A percentile compares a stretch with the other conserved stretches of the same genome.
phyloP scores from a whole-genome alignment of 2,888 invertebrate genomes.

The Orthosia gracilis region DNA sequence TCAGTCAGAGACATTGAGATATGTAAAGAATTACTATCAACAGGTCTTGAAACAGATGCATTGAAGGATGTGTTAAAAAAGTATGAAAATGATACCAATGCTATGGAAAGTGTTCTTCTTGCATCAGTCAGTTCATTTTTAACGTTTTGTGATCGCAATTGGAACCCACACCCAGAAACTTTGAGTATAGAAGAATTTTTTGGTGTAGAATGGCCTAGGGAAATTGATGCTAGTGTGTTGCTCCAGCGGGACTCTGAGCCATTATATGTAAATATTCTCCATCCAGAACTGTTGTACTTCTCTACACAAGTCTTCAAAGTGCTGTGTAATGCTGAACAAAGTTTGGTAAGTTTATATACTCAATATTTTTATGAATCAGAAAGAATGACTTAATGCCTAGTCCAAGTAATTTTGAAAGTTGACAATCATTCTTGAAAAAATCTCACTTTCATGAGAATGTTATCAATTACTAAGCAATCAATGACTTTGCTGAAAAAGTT shows the following conservation, averaged over 20 bases:
- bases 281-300: slow-evolving; percentile 89
- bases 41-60: slow-evolving; percentile 74
- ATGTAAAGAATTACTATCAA: slow-evolving; percentile 77
- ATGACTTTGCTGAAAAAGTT: background rate
- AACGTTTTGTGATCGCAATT: slow-evolving; percentile 95
- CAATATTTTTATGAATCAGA: slow-evolving; percentile 1
- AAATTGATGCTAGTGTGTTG: slow-evolving; percentile 80
- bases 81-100: slow-evolving; percentile 65
- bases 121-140: slow-evolving; percentile 93
- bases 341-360: slow-evolving; percentile 77
- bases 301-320: slow-evolving; percentile 83
- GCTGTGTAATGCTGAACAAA: slow-evolving; percentile 78
- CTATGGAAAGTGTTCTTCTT: slow-evolving; percentile 85
- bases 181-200: slow-evolving; percentile 83
- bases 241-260: slow-evolving; percentile 93
- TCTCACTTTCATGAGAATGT: too few relatives aligned
- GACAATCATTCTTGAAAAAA: too few relatives aligned
- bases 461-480: too few relatives aligned
- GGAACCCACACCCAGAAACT: slow-evolving; percentile 93
- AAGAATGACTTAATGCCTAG: slow-evolving; percentile 12
- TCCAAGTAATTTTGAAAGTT: too few relatives aligned
- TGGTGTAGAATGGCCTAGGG: slow-evolving; percentile 83
- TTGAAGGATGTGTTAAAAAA: slow-evolving; percentile 74
- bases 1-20: slow-evolving; percentile 74
- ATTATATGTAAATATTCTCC: slow-evolving; percentile 92